A percentile compares a stretch with the other conserved stretches of the same genome.
These are phyloP conservation scores for Serilophus lunatus DNA, from an alignment of 2,113 vertebrate genomes.

Conservation along the genomic window DNA sequence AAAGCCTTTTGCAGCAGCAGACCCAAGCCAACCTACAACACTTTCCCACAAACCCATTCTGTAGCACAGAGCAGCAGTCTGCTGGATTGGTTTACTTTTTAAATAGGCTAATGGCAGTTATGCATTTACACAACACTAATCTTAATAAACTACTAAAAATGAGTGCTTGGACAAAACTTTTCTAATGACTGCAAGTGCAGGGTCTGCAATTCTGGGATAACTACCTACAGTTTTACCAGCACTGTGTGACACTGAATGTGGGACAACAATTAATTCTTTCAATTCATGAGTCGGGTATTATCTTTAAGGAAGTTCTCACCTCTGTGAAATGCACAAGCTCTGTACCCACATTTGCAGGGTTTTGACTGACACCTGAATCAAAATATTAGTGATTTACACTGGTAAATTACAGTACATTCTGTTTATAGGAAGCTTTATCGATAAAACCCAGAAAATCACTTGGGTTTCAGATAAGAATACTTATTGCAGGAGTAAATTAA, in stretches of 20 bases:
- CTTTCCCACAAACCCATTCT: not conserved
- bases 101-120: not conserved
- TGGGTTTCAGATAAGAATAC: not conserved
- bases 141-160: not conserved
- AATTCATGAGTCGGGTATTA: not conserved
- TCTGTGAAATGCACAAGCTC: not conserved
- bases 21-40: not conserved
- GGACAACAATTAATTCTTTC: not conserved
- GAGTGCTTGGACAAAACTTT: not conserved
- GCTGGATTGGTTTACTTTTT: not conserved
- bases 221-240: not conserved
- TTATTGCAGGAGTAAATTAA: not conserved
- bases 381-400: not conserved
- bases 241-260: not conserved
- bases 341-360: not conserved
- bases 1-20: not conserved
- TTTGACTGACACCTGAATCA: not conserved
- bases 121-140: not conserved
- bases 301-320: not conserved
- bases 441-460: not conserved
- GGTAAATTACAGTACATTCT: not conserved
- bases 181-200: not conserved
- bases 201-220: not conserved
- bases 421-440: not conserved
- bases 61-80: not conserved